Percentiles rank a stretch among this genome's conserved stretches.
These are phyloP conservation scores for Lepidotrigona ventralis DNA, from an alignment of 1,140 invertebrate genomes.

Conservation along the genomic window DNA sequence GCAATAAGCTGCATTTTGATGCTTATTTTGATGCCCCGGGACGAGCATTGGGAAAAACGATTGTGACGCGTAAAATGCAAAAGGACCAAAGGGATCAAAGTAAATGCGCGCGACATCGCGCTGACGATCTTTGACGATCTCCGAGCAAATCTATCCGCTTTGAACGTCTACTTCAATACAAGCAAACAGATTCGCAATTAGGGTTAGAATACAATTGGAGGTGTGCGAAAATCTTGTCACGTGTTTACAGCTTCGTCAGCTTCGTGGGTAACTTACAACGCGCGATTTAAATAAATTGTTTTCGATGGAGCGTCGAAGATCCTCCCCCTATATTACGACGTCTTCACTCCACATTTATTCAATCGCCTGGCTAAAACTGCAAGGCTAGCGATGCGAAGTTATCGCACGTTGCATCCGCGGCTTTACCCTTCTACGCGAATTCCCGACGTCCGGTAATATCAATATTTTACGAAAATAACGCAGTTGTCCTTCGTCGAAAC, in stretches of 20 bases:
- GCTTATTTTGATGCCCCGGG: not conserved
- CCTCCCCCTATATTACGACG: conserved; percentile 39
- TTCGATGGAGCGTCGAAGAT: conserved; percentile 11
- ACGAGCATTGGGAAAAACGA: not conserved
- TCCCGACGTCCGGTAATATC: conserved; percentile 40
- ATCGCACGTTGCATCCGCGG: not conserved
- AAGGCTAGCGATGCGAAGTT: conserved; percentile 16
- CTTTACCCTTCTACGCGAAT: conserved; percentile 11
- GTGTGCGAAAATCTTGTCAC: conserved; percentile 7
- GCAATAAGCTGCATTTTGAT: not conserved
- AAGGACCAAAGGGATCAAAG: not conserved
- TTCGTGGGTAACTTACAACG: not conserved
- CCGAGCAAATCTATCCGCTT: not conserved
- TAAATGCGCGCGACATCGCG: no score
- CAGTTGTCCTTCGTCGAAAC: conserved; percentile 16
- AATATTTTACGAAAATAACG: conserved; percentile 57
- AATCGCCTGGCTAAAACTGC: conserved; percentile 40
- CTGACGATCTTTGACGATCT: no score
- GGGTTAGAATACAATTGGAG: no score
- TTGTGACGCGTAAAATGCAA: not conserved
- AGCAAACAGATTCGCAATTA: not conserved
- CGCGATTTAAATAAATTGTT: conserved; percentile 46
- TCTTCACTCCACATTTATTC: conserved; percentile 56
- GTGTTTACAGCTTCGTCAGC: not conserved
- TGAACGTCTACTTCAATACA: not conserved